phyloP scores from a whole-genome alignment of 2,888 invertebrate species.

The Metallyticus violacea region DNA sequence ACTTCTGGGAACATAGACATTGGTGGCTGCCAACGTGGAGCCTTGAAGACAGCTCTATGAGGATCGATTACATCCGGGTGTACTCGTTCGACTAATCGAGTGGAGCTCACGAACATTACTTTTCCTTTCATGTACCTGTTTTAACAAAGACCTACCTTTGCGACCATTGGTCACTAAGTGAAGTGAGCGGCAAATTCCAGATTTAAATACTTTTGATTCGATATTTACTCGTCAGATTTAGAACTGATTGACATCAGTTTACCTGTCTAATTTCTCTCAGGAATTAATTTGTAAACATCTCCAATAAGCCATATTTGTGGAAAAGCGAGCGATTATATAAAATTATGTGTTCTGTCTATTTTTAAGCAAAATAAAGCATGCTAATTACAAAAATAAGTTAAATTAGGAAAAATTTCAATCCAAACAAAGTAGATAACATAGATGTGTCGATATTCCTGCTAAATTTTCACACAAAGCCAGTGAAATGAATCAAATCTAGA shows the following conservation, averaged over 20 bases:
- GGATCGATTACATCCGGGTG: conserved; percentile 35
- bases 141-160: not conserved
- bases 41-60: conserved; percentile 24
- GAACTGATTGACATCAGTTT: not conserved
- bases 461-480: too few relatives aligned
- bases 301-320: too few relatives aligned
- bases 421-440: too few relatives aligned
- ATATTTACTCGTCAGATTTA: not conserved
- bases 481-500: not conserved
- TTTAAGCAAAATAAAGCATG: too few relatives aligned
- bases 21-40: conserved; percentile 36
- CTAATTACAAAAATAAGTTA: too few relatives aligned
- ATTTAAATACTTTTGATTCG: not conserved
- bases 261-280: too few relatives aligned
- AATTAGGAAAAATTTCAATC: too few relatives aligned
- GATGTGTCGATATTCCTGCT: too few relatives aligned
- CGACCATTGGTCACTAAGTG: not conserved
- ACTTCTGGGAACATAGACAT: conserved; percentile 35
- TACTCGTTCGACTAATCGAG: conserved; percentile 23
- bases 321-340: too few relatives aligned
- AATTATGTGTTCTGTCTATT: too few relatives aligned
- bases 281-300: too few relatives aligned
- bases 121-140: not conserved
- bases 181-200: too few relatives aligned
- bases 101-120: not conserved